These are phyloP conservation scores for Haemorhous mexicanus DNA, from an alignment of 2,113 vertebrate genomes.

Conservation along the genomic window DNA sequence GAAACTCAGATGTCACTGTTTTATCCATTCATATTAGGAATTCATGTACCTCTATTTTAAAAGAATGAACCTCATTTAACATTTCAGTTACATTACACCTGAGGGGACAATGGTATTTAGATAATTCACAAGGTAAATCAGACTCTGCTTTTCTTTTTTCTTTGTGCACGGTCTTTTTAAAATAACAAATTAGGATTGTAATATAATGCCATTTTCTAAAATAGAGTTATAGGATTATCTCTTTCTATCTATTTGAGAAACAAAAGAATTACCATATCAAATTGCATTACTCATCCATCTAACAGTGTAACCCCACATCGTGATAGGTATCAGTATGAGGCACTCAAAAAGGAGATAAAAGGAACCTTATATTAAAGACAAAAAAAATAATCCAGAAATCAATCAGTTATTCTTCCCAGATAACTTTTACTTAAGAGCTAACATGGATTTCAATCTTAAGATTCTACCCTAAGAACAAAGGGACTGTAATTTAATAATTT, in stretches of 20 bases:
- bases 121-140: not conserved
- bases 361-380: not conserved
- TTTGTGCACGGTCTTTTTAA: not conserved
- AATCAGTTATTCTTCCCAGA: not conserved
- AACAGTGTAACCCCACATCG: not conserved
- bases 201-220: not conserved
- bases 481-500: not conserved
- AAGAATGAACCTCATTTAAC: not conserved
- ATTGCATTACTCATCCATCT: constrained; percentile 15
- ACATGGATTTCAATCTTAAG: not conserved
- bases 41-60: not conserved
- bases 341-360: not conserved
- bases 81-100: not conserved
- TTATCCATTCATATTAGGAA: not conserved
- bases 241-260: not conserved
- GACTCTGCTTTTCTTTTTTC: not conserved
- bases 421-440: not conserved
- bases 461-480: not conserved
- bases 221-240: not conserved
- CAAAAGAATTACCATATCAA: constrained; percentile 5
- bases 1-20: not conserved
- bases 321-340: not conserved
- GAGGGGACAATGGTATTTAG: not conserved
- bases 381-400: not conserved
- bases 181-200: not conserved